Conservation (phyloP, 2,797 vertebrate genomes). For the Lateolabrax maculatus region DNA sequence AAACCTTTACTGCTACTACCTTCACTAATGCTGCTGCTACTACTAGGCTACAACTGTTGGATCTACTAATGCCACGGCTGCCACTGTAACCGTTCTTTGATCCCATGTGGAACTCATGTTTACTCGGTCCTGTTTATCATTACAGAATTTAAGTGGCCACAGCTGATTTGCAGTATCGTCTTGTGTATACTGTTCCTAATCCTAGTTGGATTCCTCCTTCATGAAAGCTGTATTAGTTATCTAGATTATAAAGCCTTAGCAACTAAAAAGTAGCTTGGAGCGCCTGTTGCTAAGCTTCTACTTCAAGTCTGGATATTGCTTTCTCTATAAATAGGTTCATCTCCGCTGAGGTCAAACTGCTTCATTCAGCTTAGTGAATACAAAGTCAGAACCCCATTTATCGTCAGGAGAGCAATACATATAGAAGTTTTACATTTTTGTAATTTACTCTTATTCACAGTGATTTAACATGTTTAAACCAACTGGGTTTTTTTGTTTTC, state of each 20-base stretch:
- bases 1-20: background rate
- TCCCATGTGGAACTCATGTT: background rate
- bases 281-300: slow-evolving; percentile 75
- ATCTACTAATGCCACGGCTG: background rate
- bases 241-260: slow-evolving; percentile 73
- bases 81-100: background rate
- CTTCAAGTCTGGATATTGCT: slow-evolving; percentile 57
- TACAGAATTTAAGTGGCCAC: slow-evolving; percentile 17
- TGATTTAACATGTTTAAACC: slow-evolving; percentile 8
- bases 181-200: slow-evolving; percentile 50
- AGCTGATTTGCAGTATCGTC: slow-evolving; percentile 33
- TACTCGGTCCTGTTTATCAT: slow-evolving; percentile 15
- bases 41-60: background rate
- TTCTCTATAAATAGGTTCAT: slow-evolving; percentile 74
- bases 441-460: slow-evolving; percentile 30
- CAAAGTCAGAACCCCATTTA: slow-evolving; percentile 43
- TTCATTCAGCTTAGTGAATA: slow-evolving; percentile 52
- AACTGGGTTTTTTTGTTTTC: slow-evolving; percentile 2
- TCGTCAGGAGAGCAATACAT: slow-evolving; percentile 29
- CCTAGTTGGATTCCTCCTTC: slow-evolving; percentile 41
- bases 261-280: slow-evolving; percentile 71
- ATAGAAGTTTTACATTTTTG: slow-evolving; percentile 56
- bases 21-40: background rate
- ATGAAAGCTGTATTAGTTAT: slow-evolving; percentile 57
- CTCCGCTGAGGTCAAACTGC: slow-evolving; percentile 67